Evolutionary conservation across 1,140 invertebrate species (phyloP).

Genomic region (Kradibia gibbosae): DNA sequence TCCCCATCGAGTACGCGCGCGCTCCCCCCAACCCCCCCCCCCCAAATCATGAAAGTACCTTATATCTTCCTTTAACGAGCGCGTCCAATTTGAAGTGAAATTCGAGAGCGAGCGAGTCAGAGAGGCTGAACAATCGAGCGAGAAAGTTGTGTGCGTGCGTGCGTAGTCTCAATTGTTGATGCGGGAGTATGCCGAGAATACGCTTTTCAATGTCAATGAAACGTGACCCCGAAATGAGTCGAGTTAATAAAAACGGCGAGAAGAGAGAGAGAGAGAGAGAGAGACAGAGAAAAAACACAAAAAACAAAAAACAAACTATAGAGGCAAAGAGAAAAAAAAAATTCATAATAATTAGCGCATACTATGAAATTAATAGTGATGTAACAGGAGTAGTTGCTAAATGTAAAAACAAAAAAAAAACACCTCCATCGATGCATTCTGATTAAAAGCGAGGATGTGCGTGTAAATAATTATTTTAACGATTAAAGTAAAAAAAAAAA

Average conservation of each 20-base stretch:
- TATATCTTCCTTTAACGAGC: background rate
- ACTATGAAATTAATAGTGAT: background rate
- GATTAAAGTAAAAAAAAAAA: conserved; percentile 50
- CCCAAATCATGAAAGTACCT: no score
- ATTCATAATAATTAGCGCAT: conserved; percentile 1
- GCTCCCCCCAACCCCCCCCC: no score
- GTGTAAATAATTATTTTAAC: conserved; percentile 54
- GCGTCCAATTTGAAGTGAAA: conserved; percentile 12
- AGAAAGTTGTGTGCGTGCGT: background rate
- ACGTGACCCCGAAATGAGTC: no score
- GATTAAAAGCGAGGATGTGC: conserved; percentile 51
- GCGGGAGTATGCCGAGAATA: background rate
- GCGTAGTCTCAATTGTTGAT: background rate
- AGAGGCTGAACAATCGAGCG: background rate
- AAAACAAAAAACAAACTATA: no score
- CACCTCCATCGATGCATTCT: conserved; percentile 47
- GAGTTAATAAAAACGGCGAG: background rate
- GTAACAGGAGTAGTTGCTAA: background rate
- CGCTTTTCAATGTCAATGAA: no score
- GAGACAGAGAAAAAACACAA: background rate
- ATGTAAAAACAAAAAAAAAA: conserved; percentile 25
- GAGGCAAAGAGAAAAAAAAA: background rate
- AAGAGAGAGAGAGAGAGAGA: background rate
- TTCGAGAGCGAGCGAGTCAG: background rate
- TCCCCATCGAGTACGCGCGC: no score